Evolutionary conservation across 2,888 invertebrate species (phyloP), one percentile per base, ranked within the genome.

Genomic region (Agrochola circellaris): DNA sequence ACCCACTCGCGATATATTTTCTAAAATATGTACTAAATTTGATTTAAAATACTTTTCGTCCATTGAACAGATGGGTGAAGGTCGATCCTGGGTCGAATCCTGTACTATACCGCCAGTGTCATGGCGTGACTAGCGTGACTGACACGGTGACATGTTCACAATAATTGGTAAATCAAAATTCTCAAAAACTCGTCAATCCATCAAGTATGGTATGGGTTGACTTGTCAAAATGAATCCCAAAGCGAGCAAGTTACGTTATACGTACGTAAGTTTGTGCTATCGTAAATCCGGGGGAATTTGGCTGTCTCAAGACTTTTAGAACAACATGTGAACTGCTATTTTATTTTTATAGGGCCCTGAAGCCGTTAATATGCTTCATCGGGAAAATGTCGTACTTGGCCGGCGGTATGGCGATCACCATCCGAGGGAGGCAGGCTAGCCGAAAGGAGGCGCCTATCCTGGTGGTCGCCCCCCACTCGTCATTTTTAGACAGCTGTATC

Each of bases 391-490:
- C 98, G 61, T 98, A 98, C 94, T 97, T 97, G 88, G 98, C 98
- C 34, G 98, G 98, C 62, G 98, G 98, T 61, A 98, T 98, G 98
- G 97, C 97, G 87, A 97, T 99, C 91, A 97, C 97, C 67, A 97
- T 98, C 76, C 97, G 98, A 85, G 99, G 99, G 34, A 97, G 97
- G 85, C 98, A 98, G 92, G 98, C 98, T 80, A 97, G 97, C 81
- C 96, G 98, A 69, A 94, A 97, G 77, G 98, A 99, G 93, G 99
- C 99, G 11, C 98, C 99, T 26, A 98, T 99, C 87, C 97, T 99
- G 81, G 98, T 98, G 74, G 97, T 98, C 71, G 99, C 99, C 1
- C 99, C 99, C 7, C 99, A 99, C 95, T 98, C 99, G 77, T 98
- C 98, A 11, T 99, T 98, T 97, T 97, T 99, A 91, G 99, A 99